Conservation (phyloP, 2,888 invertebrate genomes). For the Homarus gammarus region DNA sequence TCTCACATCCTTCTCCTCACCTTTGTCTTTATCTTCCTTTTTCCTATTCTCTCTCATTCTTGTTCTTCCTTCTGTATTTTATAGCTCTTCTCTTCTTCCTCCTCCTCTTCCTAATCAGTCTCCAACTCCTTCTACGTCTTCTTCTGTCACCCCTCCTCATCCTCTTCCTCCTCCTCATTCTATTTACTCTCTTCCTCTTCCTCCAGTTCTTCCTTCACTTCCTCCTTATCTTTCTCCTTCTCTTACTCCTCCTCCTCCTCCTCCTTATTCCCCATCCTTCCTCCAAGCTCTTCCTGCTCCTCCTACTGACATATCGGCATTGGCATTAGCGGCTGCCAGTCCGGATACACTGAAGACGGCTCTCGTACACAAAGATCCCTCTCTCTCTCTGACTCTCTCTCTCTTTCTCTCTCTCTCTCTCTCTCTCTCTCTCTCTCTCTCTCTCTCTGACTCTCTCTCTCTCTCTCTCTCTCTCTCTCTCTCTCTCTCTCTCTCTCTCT, state of each 20-base stretch:
- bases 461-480: background rate
- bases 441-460: too few species aligned
- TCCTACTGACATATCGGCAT: conserved; percentile 16
- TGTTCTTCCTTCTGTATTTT: background rate
- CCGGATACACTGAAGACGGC: background rate
- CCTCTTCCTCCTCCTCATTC: background rate
- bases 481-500: background rate
- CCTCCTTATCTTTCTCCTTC: background rate
- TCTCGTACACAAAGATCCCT: background rate
- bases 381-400: background rate
- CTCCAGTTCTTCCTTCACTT: background rate
- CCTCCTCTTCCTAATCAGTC: background rate
- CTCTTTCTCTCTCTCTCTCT: background rate
- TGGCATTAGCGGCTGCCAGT: background rate
- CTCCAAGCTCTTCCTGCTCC: background rate
- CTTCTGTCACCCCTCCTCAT: background rate
- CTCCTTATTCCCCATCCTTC: background rate
- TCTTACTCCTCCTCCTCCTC: background rate
- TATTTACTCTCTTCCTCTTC: background rate
- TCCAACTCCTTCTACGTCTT: background rate
- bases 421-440: background rate
- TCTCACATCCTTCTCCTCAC: background rate
- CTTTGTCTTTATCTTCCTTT: background rate
- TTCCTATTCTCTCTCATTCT: background rate
- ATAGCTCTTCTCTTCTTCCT: background rate